Evolutionary conservation across 2,113 vertebrate genomes (phyloP), one percentile per base, ranked within the genome.

Genomic region (Actenoides lindsayi): DNA sequence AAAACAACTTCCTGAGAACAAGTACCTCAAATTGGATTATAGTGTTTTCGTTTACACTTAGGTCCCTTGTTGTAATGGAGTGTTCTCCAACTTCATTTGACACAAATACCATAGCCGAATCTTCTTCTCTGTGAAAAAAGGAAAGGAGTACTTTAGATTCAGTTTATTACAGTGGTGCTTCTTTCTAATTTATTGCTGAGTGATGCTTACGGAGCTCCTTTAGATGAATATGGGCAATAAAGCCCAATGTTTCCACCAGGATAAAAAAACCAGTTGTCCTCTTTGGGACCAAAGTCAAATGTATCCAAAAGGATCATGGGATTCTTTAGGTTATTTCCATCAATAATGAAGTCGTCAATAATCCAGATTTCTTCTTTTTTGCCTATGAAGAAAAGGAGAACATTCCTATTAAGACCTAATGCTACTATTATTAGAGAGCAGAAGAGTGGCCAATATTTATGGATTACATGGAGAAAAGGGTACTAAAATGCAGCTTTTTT

Each of bases 311-410:
- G 98, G 89, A 99, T 98, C 6, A 98, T 93, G 7, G 98, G 98
- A 96, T 99, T 99, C 96, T 99, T 98, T 64, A 99, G 50, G 48
- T 98, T 98, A 97, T 99, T 99, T 78, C 99, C 99, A 87, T 99
- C 99, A 64, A 99, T 99, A 92, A 99, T 99, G 95, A 99, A 98
- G 96, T 99, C 98, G 97, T 99, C 99, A 80, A 99, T 98, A 93
- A 99, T 99, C 99, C 99, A 99, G 76, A 99, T 99, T 96, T 99
- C 99, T 97, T 99, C 99, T 97, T 99, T 99, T 96, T 99, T 99
- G 91, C 99, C 99, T 99, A 93, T 37, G 93, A 88, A 78, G 68
- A 95, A 83, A 97, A 92, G 76, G 11, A 13, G 87, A 92, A 85
- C 21, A 46, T 94, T 87, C 25, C 28, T 89, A 71, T 97, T 95